A percentile compares a stretch with the other conserved stretches of the same genome.
phyloP scores from a whole-genome alignment of 2,888 invertebrate genomes.

The Notodonta dromedarius region DNA sequence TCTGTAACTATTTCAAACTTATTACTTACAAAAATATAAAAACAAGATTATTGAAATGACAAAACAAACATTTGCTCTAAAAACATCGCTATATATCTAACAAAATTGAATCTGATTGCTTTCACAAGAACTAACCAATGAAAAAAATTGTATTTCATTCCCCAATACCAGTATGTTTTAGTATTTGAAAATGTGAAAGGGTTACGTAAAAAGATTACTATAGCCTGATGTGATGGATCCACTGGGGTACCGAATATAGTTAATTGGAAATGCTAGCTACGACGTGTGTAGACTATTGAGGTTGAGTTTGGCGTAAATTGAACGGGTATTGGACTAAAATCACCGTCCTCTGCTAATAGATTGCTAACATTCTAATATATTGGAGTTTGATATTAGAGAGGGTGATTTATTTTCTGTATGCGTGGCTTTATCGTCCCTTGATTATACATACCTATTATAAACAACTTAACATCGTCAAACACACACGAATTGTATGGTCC shows the following conservation, averaged over 20 bases:
- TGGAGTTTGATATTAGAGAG: no score
- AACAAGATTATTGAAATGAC: no score
- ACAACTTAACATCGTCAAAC: no score
- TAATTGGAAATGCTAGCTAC: slow-evolving; percentile 12
- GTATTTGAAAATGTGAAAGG: slow-evolving; percentile 12
- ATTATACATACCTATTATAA: no score
- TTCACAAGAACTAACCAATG: not conserved
- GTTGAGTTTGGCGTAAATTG: no score
- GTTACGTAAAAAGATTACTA: slow-evolving; percentile 16
- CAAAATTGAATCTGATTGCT: slow-evolving; percentile 28
- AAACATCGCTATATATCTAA: slow-evolving; percentile 1
- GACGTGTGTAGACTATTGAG: not conserved
- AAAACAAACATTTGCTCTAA: no score
- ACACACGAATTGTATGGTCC: no score
- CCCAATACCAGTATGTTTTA: not conserved
- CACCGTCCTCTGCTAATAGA: not conserved
- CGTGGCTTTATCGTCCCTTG: no score
- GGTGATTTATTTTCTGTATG: no score
- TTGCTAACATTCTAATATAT: not conserved
- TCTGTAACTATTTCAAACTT: no score
- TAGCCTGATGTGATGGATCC: slow-evolving; percentile 4
- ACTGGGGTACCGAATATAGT: slow-evolving; percentile 8
- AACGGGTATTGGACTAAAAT: no score
- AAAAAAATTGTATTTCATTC: slow-evolving; percentile 2
- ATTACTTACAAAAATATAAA: no score